Conservation (phyloP, 1,140 invertebrate genomes). For the Drosophila bocqueti region DNA sequence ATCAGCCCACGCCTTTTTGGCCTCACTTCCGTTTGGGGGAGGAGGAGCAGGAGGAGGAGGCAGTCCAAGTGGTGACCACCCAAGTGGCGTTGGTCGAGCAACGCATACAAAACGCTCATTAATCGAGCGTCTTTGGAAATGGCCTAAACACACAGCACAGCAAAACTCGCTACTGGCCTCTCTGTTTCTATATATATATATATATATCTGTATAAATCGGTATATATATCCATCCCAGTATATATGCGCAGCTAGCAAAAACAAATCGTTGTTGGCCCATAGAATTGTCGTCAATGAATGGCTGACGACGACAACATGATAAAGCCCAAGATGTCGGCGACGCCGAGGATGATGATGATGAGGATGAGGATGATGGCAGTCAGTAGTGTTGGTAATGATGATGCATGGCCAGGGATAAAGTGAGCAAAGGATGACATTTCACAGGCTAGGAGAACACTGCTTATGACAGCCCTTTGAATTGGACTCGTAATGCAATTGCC, state of each 20-base stretch:
- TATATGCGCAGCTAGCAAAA: constrained; percentile 38
- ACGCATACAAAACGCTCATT: constrained; percentile 81
- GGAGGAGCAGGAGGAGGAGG: background rate
- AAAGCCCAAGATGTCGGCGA: constrained; percentile 22
- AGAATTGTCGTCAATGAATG: constrained; percentile 77
- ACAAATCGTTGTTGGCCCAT: constrained; percentile 45
- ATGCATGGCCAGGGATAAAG: constrained; percentile 27
- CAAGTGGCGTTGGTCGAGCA: constrained; percentile 62
- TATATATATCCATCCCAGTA: constrained; percentile 12
- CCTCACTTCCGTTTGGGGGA: constrained; percentile 49
- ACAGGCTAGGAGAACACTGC: background rate
- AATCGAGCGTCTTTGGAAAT: constrained; percentile 59
- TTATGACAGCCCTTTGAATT: constrained; percentile 46
- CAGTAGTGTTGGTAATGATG: constrained; percentile 12
- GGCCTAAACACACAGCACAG: constrained; percentile 25
- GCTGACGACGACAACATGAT: constrained; percentile 41
- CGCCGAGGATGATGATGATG: constrained; percentile 8
- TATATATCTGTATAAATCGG: constrained; percentile 22
- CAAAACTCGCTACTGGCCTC: background rate
- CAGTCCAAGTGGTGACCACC: constrained; percentile 41
- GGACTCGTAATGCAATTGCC: constrained; percentile 47
- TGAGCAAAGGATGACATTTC: constrained; percentile 15
- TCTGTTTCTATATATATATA: background rate
- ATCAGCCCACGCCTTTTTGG: constrained; percentile 20
- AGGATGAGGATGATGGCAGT: background rate